Evolutionary conservation across 2,797 vertebrate genomes (phyloP).

Genomic region (Tapirus indicus): DNA sequence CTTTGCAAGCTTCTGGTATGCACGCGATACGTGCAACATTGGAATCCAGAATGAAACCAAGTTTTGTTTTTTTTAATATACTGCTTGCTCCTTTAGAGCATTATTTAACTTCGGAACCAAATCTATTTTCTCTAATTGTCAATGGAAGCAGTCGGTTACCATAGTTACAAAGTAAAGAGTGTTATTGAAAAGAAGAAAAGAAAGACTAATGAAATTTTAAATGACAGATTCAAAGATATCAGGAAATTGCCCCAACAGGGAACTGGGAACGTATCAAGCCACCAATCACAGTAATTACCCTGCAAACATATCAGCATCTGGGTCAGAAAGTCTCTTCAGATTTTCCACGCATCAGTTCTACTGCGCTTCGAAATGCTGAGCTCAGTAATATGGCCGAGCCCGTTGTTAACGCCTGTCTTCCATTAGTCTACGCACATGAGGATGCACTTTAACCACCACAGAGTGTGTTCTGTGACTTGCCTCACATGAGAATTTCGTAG

Average conservation of each 20-base stretch:
- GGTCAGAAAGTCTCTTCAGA: neutral
- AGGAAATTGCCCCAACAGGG: neutral
- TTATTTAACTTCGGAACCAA: neutral
- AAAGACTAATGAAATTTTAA: neutral
- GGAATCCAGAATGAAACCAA: neutral
- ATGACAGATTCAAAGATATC: neutral
- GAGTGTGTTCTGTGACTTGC: fast-evolving
- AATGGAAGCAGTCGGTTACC: neutral
- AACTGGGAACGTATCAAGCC: neutral
- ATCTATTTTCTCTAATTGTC: neutral
- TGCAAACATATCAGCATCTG: neutral
- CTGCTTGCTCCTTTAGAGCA: neutral
- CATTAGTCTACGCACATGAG: fast-evolving
- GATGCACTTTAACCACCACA: fast-evolving
- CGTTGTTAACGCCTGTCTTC: fast-evolving
- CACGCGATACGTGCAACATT: fast-evolving
- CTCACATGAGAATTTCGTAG: fast-evolving
- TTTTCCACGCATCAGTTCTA: fast-evolving
- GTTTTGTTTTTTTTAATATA: fast-evolving
- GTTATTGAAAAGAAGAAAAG: neutral
- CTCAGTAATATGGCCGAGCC: fast-evolving
- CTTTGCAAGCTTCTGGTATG: no score
- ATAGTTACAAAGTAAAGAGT: neutral
- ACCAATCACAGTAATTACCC: neutral
- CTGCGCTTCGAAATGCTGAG: fast-evolving